These are phyloP conservation scores for Pollenia angustigena DNA, from an alignment of 2,888 invertebrate genomes.

Conservation along the genomic window DNA sequence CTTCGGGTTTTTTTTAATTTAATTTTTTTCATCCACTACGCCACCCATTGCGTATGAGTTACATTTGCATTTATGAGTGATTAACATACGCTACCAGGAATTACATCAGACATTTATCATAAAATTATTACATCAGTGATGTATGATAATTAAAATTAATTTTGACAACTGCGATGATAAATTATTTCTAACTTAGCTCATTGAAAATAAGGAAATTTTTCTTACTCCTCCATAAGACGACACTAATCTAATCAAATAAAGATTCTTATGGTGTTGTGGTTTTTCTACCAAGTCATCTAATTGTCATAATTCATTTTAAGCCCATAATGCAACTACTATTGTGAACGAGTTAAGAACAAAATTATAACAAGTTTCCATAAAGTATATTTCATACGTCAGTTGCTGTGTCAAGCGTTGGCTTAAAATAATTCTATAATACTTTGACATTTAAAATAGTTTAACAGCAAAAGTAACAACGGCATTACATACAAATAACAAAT, in stretches of 20 bases:
- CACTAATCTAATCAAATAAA: constrained; percentile 36
- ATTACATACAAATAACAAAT: constrained; percentile 29
- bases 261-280: not conserved
- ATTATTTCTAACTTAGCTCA: too few species aligned
- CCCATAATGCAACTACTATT: constrained; percentile 24
- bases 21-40: not conserved
- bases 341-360: constrained; percentile 41
- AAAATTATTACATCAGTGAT: not conserved
- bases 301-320: constrained; percentile 43
- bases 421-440: constrained; percentile 65
- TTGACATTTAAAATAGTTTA: constrained; percentile 71
- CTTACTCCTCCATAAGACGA: constrained; percentile 2
- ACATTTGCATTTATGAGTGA: not conserved
- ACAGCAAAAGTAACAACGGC: constrained; percentile 7
- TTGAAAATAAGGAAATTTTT: constrained; percentile 32
- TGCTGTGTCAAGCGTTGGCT: constrained; percentile 31
- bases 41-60: constrained; percentile 5
- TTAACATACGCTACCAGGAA: constrained; percentile 36
- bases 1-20: not conserved
- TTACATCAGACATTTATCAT: not conserved
- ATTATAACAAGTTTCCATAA: constrained; percentile 50
- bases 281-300: constrained; percentile 22
- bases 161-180: not conserved
- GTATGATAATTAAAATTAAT: not conserved
- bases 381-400: constrained; percentile 35